Percentiles rank a stretch among this genome's conserved stretches.
Evolutionary conservation across 92 coral and sea anemone genomes (phyloP).

Genomic region (Heliopora coerulea): DNA sequence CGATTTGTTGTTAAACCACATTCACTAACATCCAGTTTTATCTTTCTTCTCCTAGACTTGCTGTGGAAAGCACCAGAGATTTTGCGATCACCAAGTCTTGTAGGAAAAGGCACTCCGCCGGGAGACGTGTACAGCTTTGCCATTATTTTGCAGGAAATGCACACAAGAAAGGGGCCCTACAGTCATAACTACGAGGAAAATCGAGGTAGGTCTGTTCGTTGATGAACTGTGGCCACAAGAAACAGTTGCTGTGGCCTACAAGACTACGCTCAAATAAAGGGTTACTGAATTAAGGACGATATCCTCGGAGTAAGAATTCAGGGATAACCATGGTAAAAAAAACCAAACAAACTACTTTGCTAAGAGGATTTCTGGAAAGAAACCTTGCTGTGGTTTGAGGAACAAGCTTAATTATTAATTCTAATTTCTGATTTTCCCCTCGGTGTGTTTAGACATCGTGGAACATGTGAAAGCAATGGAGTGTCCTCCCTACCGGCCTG

Average conservation of each 20-base stretch:
- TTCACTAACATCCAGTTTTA: too few relatives aligned
- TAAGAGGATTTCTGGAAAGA: not conserved
- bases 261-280: too few relatives aligned
- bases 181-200: constrained; percentile 73
- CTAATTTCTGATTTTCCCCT: too few relatives aligned
- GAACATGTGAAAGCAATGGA: constrained; percentile 71
- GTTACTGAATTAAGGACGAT: too few relatives aligned
- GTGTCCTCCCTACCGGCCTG: constrained; percentile 90
- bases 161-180: constrained; percentile 86
- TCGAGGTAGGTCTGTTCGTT: constrained; percentile 60
- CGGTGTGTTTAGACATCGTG: constrained; percentile 55
- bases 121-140: constrained; percentile 96
- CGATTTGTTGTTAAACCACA: too few relatives aligned
- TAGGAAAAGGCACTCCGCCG: constrained; percentile 73
- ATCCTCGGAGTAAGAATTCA: too few relatives aligned
- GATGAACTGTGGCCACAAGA: too few relatives aligned
- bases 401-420: too few relatives aligned
- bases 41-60: constrained; percentile 49
- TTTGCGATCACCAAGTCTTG: constrained; percentile 57
- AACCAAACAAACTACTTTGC: not conserved
- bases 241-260: too few relatives aligned
- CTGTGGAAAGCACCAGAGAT: constrained; percentile 93
- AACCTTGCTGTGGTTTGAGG: too few relatives aligned
- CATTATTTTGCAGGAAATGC: constrained; percentile 84
- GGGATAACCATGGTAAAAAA: not conserved